Evolutionary conservation across 2,888 invertebrate species (phyloP), one percentile per base, ranked within the genome.

Genomic region (Caenorhabditis wallacei): DNA sequence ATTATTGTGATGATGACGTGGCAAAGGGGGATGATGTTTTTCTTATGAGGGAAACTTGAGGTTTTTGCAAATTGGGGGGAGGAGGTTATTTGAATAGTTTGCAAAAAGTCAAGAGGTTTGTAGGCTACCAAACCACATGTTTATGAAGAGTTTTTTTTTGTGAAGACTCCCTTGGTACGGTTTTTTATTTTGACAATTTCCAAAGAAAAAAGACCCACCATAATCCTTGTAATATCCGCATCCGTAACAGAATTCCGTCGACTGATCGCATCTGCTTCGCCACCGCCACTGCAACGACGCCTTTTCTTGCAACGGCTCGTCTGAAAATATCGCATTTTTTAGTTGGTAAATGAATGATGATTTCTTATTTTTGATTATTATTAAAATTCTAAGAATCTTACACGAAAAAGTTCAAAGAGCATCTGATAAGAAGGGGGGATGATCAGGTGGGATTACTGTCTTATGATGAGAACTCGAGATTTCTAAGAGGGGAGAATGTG

Each of bases 161-260:
- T 51, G 13, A 22, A 18, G 22, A 26, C 46, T 63, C n/a, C 10
- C 46, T n/a, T n/a, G n/a, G n/a, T n/a, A n/a, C 61, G 16, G 46
- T 43, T 43, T 43, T 43, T 43, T 16, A 51, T 3, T 20, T 22
- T 22, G 5, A 18, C 53, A 26, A 20, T 13, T 26, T n/a, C 2
- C 2, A 26, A 48, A n/a, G n/a, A n/a, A n/a, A n/a, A n/a, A n/a
- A 40, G 22, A 74, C 80, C 63, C 30, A 75, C 74, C 81, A 81
- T 81, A 75, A 81, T 81, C 75, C 57, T 75, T 66, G 69, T 70
- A 71, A 74, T 74, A 80, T 80, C 80, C 72, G 66, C 80, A 80
- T 80, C 59, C 72, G 80, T 80, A 72, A 66, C 72, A 54, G 80
- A 80, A 72, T 80, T 66, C 64, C 59, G 79, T 80, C 79, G 70